Base-by-base conservation (phyloP, 2,888 invertebrate species). In the Hoplodrina blanda region DNA sequence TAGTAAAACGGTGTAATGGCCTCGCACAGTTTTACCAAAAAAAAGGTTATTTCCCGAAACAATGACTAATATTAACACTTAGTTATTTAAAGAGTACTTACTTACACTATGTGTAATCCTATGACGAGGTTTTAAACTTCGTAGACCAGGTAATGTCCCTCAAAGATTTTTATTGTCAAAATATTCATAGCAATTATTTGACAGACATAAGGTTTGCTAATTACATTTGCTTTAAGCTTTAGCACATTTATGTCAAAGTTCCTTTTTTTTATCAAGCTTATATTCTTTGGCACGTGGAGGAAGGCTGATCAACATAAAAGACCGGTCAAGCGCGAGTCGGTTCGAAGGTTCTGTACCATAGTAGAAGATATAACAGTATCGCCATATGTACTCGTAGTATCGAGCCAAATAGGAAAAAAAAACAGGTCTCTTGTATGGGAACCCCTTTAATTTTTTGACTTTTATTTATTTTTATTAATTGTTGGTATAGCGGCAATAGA, bases 181-280 rank as follows among this genome's bases (percentile, higher is more conserved):
- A 71, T 77, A 71, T 33, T 77, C 63, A 77, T 63, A 74, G 74
- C 74, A 74, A 74, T 53, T 30, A 49, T 41, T 73, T 52, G 20
- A 49, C n/a, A 0, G 37, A 46, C 62, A 10, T 7, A 41, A 25
- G 62, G 10, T 77, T 69, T 74, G 57, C 77, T 74, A 70, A 25
- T 30, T 15, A 25, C 13, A 49, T 62, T 70, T 73, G 49, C 44
- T 44, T 44, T 19, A 50, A 25, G 37, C 11, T 59, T 76, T 53
- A 33, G 17, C 69, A 53, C 46, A 8, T 67, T n/a, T 0, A 20
- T 49, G 54, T 37, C 8, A 37, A 46, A 61, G n/a, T n/a, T n/a
- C n/a, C 6, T 52, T 0, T 55, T 46, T 67, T 68, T 37, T 25
- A 8, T 25, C 11, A 20, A 13, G 4, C 15, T n/a, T 33, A 0